Base-by-base conservation (phyloP, 1,140 invertebrate species). In the Caenorhabditis inopinata region DNA sequence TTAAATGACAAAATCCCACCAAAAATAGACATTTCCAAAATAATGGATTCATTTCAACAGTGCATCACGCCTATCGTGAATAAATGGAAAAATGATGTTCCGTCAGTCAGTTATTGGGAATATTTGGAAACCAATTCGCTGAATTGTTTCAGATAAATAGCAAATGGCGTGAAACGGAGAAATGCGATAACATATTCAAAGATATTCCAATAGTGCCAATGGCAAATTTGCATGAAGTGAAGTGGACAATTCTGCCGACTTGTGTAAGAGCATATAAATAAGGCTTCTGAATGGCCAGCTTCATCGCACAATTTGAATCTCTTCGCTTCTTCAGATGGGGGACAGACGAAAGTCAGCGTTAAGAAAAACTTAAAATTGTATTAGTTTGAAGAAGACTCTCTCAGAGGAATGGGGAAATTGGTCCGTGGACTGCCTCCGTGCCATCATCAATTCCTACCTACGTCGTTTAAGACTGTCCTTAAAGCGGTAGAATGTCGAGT, bases 231-330 rank as follows among this genome's bases (percentile, higher is more conserved):
- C 58, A 68, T 68, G 58, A 68, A 29, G 27, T 25, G 18, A 68
- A 68, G n/a, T 68, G 58, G 58, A 68, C 58, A 1, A 68, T 68
- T 68, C n/a, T 68, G 14, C 58, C 58, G 1, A 68, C 29, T 38
- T 68, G 58, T 68, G 58, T 32, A 16, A 58, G 51, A 62, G 25
- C 25, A 23, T 9, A 16, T 7, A 68, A 58, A 18, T 7, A 42
- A n/a, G n/a, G n/a, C n/a, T n/a, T n/a, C n/a, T n/a, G n/a, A n/a
- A n/a, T n/a, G n/a, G n/a, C n/a, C n/a, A n/a, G n/a, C n/a, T n/a
- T n/a, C n/a, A n/a, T n/a, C n/a, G n/a, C n/a, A n/a, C n/a, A n/a
- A n/a, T n/a, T n/a, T n/a, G n/a, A n/a, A n/a, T n/a, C n/a, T n/a
- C n/a, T n/a, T n/a, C n/a, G n/a, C n/a, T n/a, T n/a, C n/a, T n/a